Percentiles rank a stretch among this genome's conserved stretches.
Evolutionary conservation across 2,113 vertebrate genomes (phyloP).

Genomic region (Macaca fascicularis): DNA sequence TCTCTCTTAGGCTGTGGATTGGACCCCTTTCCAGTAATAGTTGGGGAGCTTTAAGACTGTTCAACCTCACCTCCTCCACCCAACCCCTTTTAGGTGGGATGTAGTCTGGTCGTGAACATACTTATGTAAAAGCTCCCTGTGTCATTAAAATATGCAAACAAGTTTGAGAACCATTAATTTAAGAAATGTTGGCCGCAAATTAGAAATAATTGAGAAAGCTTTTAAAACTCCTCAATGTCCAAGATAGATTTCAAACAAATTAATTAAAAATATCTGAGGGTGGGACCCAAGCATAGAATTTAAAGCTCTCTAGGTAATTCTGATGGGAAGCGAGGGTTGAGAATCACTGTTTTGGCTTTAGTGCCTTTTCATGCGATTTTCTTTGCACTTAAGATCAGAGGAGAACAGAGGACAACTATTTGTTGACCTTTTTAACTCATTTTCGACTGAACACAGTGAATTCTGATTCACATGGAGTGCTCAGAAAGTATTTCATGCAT

Average conservation of each 20-base stretch:
- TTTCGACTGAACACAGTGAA: not conserved
- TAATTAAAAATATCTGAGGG: not conserved
- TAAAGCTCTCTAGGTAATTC: not conserved
- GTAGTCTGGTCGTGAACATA: not conserved
- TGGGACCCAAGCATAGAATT: not conserved
- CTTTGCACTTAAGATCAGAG: not conserved
- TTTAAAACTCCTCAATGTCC: not conserved
- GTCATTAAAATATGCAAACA: not conserved
- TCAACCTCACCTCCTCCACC: not conserved
- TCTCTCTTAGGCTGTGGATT: no score
- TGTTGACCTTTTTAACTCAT: not conserved
- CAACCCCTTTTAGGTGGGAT: not conserved
- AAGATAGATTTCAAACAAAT: not conserved
- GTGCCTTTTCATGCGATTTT: not conserved
- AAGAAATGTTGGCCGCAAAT: not conserved
- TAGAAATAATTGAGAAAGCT: not conserved
- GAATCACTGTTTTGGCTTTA: not conserved
- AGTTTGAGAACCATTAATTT: not conserved
- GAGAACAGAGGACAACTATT: not conserved
- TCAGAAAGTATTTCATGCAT: not conserved
- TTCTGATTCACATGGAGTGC: not conserved
- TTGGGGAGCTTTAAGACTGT: not conserved
- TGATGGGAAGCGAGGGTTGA: not conserved
- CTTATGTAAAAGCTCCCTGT: not conserved
- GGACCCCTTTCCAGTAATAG: no score